A percentile compares a stretch with the other conserved stretches of the same genome.
Conservation (phyloP, 2,888 invertebrate species). For the Spialia ferax region DNA sequence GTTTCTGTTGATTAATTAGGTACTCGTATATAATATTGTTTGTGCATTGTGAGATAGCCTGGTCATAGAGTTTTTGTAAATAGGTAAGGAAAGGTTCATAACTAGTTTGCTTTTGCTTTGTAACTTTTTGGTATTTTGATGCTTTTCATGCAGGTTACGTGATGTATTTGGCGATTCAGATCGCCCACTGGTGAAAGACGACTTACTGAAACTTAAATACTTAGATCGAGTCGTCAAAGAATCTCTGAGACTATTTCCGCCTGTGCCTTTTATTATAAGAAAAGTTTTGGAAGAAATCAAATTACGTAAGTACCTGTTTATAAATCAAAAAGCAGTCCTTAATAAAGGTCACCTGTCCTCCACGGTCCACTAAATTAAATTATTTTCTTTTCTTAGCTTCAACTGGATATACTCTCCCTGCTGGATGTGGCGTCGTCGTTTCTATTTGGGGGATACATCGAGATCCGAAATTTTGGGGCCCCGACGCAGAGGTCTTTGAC, state of each 20-base stretch:
- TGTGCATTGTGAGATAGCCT: too few species aligned
- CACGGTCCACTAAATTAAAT: not conserved
- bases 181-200: slow-evolving; percentile 48
- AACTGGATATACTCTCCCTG: slow-evolving; percentile 43
- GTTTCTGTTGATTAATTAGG: too few species aligned
- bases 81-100: too few species aligned
- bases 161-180: slow-evolving; percentile 53
- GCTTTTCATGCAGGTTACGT: slow-evolving; percentile 51
- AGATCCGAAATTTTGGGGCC: slow-evolving; percentile 61
- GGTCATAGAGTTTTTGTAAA: too few species aligned
- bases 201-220: slow-evolving; percentile 54
- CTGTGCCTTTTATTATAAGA: slow-evolving; percentile 38
- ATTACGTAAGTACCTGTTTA: slow-evolving; percentile 26
- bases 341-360: not conserved
- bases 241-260: slow-evolving; percentile 41
- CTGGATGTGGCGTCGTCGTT: slow-evolving; percentile 49
- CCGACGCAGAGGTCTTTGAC: slow-evolving; percentile 55
- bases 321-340: too few species aligned
- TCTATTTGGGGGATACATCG: slow-evolving; percentile 72
- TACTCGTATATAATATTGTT: too few species aligned
- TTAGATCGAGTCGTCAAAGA: slow-evolving; percentile 59
- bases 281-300: slow-evolving; percentile 35
- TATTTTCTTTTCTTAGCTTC: slow-evolving; percentile 18
- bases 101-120: too few species aligned
- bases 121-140: too few species aligned